Evolutionary conservation across 1,140 invertebrate species (phyloP).

Genomic region (Doryteuthis pealeii): DNA sequence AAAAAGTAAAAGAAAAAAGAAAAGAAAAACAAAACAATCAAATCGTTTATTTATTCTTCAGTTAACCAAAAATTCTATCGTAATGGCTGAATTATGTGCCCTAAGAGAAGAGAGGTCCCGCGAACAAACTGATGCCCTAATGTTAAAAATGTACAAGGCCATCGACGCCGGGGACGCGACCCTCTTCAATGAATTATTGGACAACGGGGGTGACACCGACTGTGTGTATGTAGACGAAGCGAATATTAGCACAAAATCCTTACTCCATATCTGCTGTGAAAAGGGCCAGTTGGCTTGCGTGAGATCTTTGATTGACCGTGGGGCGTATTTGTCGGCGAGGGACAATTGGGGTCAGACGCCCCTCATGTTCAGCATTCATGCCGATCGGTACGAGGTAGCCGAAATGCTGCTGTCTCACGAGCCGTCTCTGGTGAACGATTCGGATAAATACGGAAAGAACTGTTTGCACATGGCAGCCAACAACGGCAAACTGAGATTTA

Average conservation of each 20-base stretch:
- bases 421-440: slow-evolving; percentile 21
- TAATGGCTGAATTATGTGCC: too few relatives aligned
- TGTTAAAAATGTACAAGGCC: slow-evolving; percentile 34
- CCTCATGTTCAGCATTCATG: slow-evolving; percentile 32
- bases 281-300: slow-evolving; percentile 36
- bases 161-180: slow-evolving; percentile 27
- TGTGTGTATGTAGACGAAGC: slow-evolving; percentile 35
- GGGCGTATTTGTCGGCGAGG: slow-evolving; percentile 22
- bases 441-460: slow-evolving; percentile 33
- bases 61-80: too few relatives aligned
- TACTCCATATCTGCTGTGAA: slow-evolving; percentile 43
- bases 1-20: too few relatives aligned
- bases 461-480: slow-evolving; percentile 32
- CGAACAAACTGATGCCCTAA: not conserved
- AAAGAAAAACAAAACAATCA: too few relatives aligned
- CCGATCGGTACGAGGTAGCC: slow-evolving; percentile 28
- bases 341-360: slow-evolving; percentile 40
- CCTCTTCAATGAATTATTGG: slow-evolving; percentile 25
- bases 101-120: too few relatives aligned
- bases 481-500: slow-evolving; percentile 14
- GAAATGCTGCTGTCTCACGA: slow-evolving; percentile 24
- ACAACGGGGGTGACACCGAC: slow-evolving; percentile 34
- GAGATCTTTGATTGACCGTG: slow-evolving; percentile 26
- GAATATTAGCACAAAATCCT: slow-evolving; percentile 41
- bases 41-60: too few relatives aligned